phyloP scores from a whole-genome alignment of 2,888 invertebrate genomes.

The Drosophila macrospina region DNA sequence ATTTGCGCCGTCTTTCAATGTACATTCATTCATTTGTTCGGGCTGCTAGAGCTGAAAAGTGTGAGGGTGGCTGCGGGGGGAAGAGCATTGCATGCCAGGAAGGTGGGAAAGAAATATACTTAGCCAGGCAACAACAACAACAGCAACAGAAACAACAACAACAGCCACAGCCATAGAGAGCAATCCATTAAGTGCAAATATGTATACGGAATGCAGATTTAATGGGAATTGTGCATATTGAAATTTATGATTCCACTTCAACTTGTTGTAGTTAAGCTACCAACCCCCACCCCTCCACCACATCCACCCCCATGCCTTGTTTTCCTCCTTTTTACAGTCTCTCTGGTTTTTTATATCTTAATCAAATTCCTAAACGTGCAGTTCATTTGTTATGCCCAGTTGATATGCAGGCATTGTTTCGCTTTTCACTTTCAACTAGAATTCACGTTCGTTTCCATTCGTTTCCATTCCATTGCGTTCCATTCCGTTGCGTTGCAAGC shows the following conservation, averaged over 20 bases:
- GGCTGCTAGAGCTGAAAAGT: neutral
- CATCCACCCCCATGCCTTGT: neutral
- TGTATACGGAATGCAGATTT: conserved; percentile 61
- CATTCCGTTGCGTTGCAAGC: conserved; percentile 3
- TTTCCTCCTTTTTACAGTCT: neutral
- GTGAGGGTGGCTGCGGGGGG: neutral
- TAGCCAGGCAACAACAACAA: conserved; percentile 12
- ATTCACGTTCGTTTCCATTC: conserved; percentile 17
- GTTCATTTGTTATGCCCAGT: conserved; percentile 36
- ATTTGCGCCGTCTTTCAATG: conserved; percentile 62
- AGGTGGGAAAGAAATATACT: conserved; percentile 24
- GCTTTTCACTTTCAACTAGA: conserved; percentile 33
- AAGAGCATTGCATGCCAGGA: conserved; percentile 5
- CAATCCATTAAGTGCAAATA: conserved; percentile 64
- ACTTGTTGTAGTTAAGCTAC: neutral
- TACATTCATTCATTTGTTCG: conserved; percentile 48
- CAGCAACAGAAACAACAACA: neutral
- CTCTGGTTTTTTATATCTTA: conserved; percentile 35
- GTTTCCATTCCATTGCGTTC: neutral
- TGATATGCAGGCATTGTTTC: conserved; percentile 31
- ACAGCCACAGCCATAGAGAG: conserved; percentile 8
- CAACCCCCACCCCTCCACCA: neutral
- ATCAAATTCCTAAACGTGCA: conserved; percentile 56
- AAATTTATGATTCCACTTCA: conserved; percentile 56
- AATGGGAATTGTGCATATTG: conserved; percentile 62